Conservation (phyloP, 2,797 vertebrate species). For the Cuniculus paca region DNA sequence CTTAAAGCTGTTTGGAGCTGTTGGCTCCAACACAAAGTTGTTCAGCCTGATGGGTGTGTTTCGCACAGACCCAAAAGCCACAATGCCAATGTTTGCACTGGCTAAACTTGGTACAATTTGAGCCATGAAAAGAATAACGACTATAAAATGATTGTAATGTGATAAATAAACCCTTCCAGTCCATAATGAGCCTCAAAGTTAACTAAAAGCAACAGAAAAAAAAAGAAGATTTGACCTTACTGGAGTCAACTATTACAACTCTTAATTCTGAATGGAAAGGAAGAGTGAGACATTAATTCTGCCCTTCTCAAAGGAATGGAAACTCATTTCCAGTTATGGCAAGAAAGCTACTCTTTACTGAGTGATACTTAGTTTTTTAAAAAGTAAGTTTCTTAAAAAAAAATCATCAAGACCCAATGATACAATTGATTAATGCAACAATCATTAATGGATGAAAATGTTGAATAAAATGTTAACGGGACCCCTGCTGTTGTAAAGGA, state of each 20-base stretch:
- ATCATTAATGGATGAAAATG: background rate
- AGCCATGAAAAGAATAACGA: background rate
- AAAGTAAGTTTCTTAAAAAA: background rate
- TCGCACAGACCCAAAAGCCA: background rate
- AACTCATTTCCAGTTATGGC: background rate
- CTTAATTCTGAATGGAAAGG: conserved; percentile 15
- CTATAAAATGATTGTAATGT: background rate
- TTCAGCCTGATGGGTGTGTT: background rate
- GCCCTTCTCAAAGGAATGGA: background rate
- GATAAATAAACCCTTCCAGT: background rate
- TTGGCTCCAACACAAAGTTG: background rate
- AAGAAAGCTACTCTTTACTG: background rate
- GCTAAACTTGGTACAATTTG: background rate
- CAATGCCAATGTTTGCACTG: background rate
- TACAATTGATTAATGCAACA: background rate
- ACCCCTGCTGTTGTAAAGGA: background rate
- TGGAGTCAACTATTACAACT: background rate
- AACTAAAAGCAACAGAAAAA: background rate
- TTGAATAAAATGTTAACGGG: background rate
- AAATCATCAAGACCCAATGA: background rate
- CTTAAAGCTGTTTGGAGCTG: background rate
- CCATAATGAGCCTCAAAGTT: background rate
- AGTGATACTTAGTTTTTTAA: background rate
- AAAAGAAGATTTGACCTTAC: background rate
- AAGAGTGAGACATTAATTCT: conserved; percentile 13